Evolutionary conservation across 2,888 invertebrate species (phyloP).

Genomic region (Tachina fera): DNA sequence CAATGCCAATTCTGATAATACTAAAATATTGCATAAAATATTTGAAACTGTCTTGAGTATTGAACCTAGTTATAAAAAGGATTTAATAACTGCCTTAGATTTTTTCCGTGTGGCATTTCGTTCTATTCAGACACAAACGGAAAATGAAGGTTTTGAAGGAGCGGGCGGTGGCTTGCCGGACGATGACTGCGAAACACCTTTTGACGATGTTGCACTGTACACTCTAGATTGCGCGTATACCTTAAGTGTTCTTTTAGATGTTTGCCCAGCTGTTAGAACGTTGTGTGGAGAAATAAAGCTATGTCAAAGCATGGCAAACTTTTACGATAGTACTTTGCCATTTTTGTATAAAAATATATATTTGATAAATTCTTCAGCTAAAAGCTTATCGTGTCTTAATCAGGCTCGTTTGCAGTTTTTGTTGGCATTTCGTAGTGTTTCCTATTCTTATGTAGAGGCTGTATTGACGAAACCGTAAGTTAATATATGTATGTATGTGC

Average conservation of each 20-base stretch:
- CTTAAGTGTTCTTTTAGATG: slow-evolving; percentile 87
- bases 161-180: slow-evolving; percentile 76
- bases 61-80: slow-evolving; percentile 85
- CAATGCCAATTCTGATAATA: slow-evolving; percentile 86
- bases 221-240: slow-evolving; percentile 88
- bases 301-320: slow-evolving; percentile 87
- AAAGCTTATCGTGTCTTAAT: slow-evolving; percentile 80
- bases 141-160: slow-evolving; percentile 80
- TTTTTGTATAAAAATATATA: slow-evolving; percentile 87
- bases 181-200: slow-evolving; percentile 78
- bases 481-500: no score
- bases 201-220: slow-evolving; percentile 88
- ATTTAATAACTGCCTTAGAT: slow-evolving; percentile 84
- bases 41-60: slow-evolving; percentile 86
- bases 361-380: slow-evolving; percentile 77
- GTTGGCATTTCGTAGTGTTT: slow-evolving; percentile 82
- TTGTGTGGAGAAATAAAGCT: slow-evolving; percentile 85
- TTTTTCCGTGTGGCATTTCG: slow-evolving; percentile 84
- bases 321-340: slow-evolving; percentile 90
- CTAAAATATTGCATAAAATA: slow-evolving; percentile 85
- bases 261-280: slow-evolving; percentile 85
- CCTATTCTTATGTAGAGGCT: slow-evolving; percentile 80
- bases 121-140: slow-evolving; percentile 79
- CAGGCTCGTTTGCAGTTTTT: slow-evolving; percentile 83
- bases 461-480: slow-evolving; percentile 81